Evolutionary conservation across 2,888 invertebrate genomes (phyloP), one percentile per base, ranked within the genome.

Genomic region (Tromatobia lineatoria): DNA sequence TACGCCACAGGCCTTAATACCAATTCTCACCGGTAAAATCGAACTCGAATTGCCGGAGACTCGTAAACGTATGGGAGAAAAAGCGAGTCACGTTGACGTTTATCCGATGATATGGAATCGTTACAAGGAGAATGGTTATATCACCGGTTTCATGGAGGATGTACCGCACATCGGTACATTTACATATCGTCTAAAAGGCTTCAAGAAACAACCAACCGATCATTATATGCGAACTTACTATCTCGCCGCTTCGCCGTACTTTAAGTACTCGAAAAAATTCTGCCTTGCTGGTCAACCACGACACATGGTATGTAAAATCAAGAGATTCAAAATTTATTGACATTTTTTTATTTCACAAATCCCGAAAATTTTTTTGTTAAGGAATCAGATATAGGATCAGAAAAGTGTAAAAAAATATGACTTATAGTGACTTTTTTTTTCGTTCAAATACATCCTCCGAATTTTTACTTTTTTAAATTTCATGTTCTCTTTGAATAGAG

Each of bases 1-100:
- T 0, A 98, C 98, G 0, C 97, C 98, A 0, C 97, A 97, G 74
- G 98, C 98, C 0, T 92, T 98, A 45, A 97, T 98, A 87, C 98
- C 98, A 0, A 96, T 98, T 82, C 94, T 98, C 1, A 98, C 98
- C 0, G 98, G 98, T 3, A 96, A 95, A 91, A 96, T 96, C 0
- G 98, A 98, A 92, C 93, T 97, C n/a, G 98, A 98, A 92, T 92
- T 98, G 64, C 98, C 98, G 0, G 98, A 98, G 90, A 97, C 97
- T 0, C 95, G 98, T 86, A 96, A 96, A 93, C 94, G 96, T 64
- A 95, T 95, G 92, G 92, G 94, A 52, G 93, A 94, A 3, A 95
- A 95, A 59, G 96, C 97, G 0, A 93, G 95, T 15, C 95, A 94
- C 69, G 96, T 98, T 0, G 96, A 98, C 92, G 94, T 95, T 0